These are phyloP conservation scores for Hartigia nigra DNA, from an alignment of 2,888 invertebrate species.

Conservation along the genomic window DNA sequence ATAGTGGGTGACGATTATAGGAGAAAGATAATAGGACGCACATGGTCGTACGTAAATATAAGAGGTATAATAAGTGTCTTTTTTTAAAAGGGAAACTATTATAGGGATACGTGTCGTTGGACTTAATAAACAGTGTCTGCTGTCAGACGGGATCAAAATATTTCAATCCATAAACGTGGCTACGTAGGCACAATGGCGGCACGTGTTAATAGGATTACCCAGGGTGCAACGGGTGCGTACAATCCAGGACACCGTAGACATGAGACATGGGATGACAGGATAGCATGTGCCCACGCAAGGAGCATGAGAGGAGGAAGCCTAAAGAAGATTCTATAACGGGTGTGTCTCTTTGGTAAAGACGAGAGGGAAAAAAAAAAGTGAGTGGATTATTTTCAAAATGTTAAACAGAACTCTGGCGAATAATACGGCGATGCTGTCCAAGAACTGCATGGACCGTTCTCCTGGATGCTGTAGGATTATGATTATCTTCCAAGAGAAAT, in stretches of 20 bases:
- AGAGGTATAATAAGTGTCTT: neutral
- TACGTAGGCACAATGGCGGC: constrained; percentile 48
- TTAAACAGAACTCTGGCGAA: neutral
- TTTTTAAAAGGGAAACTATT: neutral
- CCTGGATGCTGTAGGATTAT: constrained; percentile 38
- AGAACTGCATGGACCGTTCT: neutral
- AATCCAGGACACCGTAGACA: constrained; percentile 26
- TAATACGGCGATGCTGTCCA: neutral
- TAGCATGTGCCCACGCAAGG: constrained; percentile 47
- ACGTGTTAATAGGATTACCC: constrained; percentile 58
- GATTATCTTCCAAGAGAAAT: constrained; percentile 54
- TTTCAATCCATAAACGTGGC: constrained; percentile 48
- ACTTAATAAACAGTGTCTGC: constrained; percentile 4
- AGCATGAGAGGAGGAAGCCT: constrained; percentile 19
- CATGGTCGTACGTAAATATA: constrained; percentile 14
- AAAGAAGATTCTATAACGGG: constrained; percentile 34
- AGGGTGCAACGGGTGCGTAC: constrained; percentile 42
- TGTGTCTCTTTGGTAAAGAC: neutral
- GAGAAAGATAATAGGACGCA: neutral
- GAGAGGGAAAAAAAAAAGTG: neutral
- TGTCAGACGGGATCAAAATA: constrained; percentile 43
- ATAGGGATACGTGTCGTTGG: neutral
- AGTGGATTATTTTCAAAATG: neutral
- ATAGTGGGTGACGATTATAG: neutral
- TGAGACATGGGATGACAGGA: constrained; percentile 33